Conservation (phyloP, 2,888 invertebrate species). For the Stenotaenia linearis region DNA sequence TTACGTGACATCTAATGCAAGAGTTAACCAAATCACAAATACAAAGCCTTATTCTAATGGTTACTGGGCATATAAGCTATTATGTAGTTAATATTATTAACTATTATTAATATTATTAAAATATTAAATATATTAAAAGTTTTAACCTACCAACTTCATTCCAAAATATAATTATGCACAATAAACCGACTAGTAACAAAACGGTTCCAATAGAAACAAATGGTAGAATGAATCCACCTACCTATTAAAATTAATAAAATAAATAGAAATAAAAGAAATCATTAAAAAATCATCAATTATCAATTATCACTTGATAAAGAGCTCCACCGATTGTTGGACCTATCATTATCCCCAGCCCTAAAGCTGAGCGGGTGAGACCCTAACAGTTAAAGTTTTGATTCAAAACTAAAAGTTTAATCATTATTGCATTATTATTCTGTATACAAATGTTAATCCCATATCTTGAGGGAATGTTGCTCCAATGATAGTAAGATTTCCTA, state of each 20-base stretch:
- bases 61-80: no score
- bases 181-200: background rate
- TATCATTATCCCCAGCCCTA: constrained; percentile 78
- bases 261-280: background rate
- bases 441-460: constrained; percentile 77
- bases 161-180: background rate
- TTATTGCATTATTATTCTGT: no score
- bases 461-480: constrained; percentile 81
- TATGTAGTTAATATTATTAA: no score
- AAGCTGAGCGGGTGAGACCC: constrained; percentile 43
- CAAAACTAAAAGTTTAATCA: no score
- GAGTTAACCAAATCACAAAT: no score
- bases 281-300: background rate
- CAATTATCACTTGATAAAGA: constrained; percentile 57
- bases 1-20: no score
- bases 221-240: background rate
- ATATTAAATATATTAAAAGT: no score
- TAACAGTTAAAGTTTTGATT: background rate
- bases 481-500: constrained; percentile 79
- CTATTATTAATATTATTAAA: background rate
- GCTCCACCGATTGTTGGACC: constrained; percentile 86
- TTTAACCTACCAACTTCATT: background rate
- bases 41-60: no score
- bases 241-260: background rate
- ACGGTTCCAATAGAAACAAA: background rate